These are phyloP conservation scores for Eulemur mongoz DNA, from an alignment of 2,797 vertebrate genomes.

Conservation along the genomic window DNA sequence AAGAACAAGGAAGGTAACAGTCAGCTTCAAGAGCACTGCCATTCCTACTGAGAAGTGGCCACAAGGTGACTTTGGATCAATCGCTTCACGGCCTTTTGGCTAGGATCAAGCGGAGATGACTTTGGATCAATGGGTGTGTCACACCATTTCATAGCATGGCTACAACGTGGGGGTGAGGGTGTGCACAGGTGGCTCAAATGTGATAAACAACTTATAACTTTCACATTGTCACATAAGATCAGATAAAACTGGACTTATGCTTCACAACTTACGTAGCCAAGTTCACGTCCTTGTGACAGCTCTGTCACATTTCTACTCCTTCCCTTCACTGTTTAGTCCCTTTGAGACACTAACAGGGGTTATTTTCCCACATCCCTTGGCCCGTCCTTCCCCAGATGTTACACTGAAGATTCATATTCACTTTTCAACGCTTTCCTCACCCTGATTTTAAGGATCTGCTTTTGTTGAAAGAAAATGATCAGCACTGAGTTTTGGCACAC, in stretches of 20 bases:
- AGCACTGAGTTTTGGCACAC: background rate
- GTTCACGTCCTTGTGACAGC: background rate
- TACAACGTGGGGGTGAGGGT: background rate
- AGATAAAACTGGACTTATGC: background rate
- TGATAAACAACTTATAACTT: background rate
- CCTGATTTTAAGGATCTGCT: background rate
- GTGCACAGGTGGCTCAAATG: background rate
- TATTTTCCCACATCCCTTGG: background rate
- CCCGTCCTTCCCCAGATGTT: background rate
- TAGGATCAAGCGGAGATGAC: background rate
- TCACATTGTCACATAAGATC: background rate
- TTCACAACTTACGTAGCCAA: background rate
- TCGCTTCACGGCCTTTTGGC: background rate
- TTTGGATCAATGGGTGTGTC: background rate
- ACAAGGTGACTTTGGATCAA: background rate
- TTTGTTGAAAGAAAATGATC: background rate
- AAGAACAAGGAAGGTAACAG: background rate
- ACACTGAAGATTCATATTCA: background rate
- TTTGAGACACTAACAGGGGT: background rate
- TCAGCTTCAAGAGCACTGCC: background rate
- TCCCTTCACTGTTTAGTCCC: background rate
- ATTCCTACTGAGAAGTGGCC: background rate
- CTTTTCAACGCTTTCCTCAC: background rate
- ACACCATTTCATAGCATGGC: background rate
- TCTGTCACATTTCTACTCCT: background rate